phyloP scores from a whole-genome alignment of 2,113 vertebrate genomes.

The Sakesphorus luctuosus region DNA sequence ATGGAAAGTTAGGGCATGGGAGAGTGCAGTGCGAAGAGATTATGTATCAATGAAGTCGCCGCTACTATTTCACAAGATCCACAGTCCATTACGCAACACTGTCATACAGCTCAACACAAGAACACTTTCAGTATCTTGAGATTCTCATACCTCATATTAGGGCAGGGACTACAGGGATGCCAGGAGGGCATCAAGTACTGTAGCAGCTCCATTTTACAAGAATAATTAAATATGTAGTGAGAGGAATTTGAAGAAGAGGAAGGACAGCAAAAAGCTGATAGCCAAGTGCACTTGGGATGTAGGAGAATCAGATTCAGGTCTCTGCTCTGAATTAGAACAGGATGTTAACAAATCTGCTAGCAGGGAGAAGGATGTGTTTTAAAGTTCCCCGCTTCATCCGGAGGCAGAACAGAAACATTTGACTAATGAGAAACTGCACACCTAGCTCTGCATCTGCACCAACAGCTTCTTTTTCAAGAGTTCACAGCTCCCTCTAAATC shows the following conservation, averaged over 20 bases:
- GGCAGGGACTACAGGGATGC: accelerated
- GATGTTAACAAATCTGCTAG: slow-evolving; percentile 43
- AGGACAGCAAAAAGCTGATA: background rate
- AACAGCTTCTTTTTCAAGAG: slow-evolving; percentile 42
- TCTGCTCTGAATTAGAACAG: slow-evolving; percentile 46
- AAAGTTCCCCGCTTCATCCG: background rate
- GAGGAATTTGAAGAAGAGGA: background rate
- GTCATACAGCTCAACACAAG: background rate
- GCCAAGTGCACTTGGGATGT: background rate
- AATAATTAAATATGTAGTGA: background rate
- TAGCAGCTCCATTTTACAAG: background rate
- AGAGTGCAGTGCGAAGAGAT: background rate
- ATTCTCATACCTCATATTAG: background rate
- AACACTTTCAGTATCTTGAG: background rate
- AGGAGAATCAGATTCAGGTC: background rate
- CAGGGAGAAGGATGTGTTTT: background rate
- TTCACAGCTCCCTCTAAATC: slow-evolving; percentile 44
- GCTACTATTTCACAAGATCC: background rate
- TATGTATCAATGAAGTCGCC: background rate
- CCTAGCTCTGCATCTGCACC: slow-evolving; percentile 46
- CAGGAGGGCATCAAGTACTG: accelerated
- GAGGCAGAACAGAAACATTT: slow-evolving; percentile 26
- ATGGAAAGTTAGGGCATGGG: background rate
- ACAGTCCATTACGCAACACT: accelerated
- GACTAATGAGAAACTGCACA: slow-evolving; percentile 51